phyloP scores from a whole-genome alignment of 2,888 invertebrate genomes.

The Chaetoderma sp. region DNA sequence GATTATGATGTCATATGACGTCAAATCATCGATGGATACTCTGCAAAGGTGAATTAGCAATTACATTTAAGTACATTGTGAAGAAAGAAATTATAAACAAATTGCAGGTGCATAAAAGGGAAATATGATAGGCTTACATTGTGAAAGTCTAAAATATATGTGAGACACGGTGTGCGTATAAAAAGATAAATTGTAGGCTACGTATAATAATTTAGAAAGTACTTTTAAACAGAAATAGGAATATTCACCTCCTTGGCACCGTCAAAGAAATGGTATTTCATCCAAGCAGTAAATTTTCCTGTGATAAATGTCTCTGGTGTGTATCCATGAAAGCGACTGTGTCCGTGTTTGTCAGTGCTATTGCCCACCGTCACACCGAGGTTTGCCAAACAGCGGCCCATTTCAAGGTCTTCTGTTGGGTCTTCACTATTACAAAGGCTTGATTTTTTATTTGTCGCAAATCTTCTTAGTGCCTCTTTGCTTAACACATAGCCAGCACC shows the following conservation, averaged over 20 bases:
- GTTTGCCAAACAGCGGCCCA: constrained; percentile 89
- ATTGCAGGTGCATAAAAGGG: too few relatives aligned
- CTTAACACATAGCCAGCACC: constrained; percentile 84
- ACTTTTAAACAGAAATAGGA: too few relatives aligned
- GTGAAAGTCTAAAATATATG: too few relatives aligned
- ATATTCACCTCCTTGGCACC: background rate
- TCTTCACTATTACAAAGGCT: constrained; percentile 78
- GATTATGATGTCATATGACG: too few relatives aligned
- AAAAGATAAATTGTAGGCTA: too few relatives aligned
- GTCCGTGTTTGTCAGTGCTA: constrained; percentile 83
- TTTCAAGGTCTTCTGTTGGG: constrained; percentile 92
- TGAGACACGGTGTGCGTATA: too few relatives aligned
- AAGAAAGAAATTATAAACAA: too few relatives aligned
- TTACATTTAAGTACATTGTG: too few relatives aligned
- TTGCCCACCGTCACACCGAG: constrained; percentile 90
- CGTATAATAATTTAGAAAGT: too few relatives aligned
- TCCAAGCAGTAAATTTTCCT: background rate
- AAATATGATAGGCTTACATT: too few relatives aligned
- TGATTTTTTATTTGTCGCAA: constrained; percentile 76
- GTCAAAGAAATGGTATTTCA: background rate
- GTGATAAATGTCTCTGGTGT: constrained; percentile 78
- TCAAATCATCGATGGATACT: too few relatives aligned
- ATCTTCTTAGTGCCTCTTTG: constrained; percentile 79
- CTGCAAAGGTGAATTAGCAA: too few relatives aligned
- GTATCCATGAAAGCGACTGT: constrained; percentile 94